These are phyloP conservation scores for Lochmaea crataegi DNA, from an alignment of 2,888 invertebrate genomes.

Conservation along the genomic window DNA sequence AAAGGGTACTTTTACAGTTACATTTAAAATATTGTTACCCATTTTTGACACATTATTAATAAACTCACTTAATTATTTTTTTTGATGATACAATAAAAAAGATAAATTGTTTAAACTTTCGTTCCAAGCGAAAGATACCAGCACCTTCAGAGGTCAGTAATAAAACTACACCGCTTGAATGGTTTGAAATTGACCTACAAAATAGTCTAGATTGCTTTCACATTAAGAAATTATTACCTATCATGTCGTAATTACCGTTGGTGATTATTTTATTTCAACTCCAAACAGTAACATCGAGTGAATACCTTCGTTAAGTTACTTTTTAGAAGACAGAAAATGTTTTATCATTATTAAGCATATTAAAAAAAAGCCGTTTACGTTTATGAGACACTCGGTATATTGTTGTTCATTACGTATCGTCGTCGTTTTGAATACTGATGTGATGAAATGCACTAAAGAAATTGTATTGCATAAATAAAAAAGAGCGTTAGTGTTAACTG, in stretches of 20 bases:
- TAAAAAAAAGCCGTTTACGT: too few relatives aligned
- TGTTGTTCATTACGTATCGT: too few relatives aligned
- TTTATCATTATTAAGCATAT: too few relatives aligned
- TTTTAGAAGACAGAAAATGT: too few relatives aligned
- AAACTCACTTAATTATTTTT: too few relatives aligned
- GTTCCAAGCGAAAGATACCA: not conserved
- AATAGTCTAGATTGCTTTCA: constrained; percentile 3
- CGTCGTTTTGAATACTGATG: not conserved
- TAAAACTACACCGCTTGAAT: not conserved
- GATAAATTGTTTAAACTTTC: not conserved
- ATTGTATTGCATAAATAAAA: not conserved
- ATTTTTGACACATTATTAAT: too few relatives aligned
- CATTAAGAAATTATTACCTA: not conserved
- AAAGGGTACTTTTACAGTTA: too few relatives aligned
- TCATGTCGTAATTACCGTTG: constrained; percentile 1
- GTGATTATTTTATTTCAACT: not conserved
- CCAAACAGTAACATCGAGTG: too few relatives aligned
- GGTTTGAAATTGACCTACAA: constrained; percentile 8
- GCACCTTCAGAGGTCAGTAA: not conserved
- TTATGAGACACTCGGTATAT: too few relatives aligned
- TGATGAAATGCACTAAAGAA: not conserved
- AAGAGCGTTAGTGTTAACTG: too few relatives aligned
- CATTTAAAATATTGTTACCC: too few relatives aligned
- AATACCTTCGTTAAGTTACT: too few relatives aligned
- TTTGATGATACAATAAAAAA: not conserved